A percentile compares a stretch with the other conserved stretches of the same genome.
Evolutionary conservation across 2,888 invertebrate genomes (phyloP).

Genomic region (Lasioglossum oenotherae): DNA sequence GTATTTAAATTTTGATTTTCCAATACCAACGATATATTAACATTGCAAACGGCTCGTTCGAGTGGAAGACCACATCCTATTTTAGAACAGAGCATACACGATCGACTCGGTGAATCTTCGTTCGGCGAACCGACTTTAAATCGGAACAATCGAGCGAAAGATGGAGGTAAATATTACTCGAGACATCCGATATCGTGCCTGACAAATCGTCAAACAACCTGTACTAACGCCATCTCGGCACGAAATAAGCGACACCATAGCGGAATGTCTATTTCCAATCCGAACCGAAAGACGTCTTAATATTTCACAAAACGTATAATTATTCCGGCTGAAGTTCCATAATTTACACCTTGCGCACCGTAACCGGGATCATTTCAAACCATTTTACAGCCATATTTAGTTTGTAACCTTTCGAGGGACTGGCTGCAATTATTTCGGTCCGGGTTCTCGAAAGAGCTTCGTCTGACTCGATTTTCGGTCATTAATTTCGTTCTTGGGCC

Average conservation of each 20-base stretch:
- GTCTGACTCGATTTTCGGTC: not conserved
- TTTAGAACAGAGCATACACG: not conserved
- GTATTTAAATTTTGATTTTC: not conserved
- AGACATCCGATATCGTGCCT: not conserved
- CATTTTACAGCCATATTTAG: not conserved
- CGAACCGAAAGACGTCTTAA: constrained; percentile 9
- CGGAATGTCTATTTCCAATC: not conserved
- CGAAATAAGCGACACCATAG: not conserved
- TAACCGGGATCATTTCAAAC: not conserved
- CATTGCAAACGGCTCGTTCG: not conserved
- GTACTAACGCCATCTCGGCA: not conserved
- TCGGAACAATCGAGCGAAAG: not conserved
- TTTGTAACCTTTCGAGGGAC: not conserved
- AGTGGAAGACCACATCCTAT: not conserved
- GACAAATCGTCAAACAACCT: not conserved
- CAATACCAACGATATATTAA: not conserved
- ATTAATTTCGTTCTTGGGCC: not conserved
- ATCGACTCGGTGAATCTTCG: not conserved
- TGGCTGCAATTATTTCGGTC: not conserved
- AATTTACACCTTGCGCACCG: not conserved
- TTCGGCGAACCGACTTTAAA: not conserved
- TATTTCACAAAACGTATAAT: constrained; percentile 17
- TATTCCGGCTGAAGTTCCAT: not conserved
- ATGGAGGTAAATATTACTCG: constrained; percentile 25
- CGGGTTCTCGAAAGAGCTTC: not conserved